Evolutionary conservation across 2,113 vertebrate genomes (phyloP).

Genomic region (Balaeniceps rex): DNA sequence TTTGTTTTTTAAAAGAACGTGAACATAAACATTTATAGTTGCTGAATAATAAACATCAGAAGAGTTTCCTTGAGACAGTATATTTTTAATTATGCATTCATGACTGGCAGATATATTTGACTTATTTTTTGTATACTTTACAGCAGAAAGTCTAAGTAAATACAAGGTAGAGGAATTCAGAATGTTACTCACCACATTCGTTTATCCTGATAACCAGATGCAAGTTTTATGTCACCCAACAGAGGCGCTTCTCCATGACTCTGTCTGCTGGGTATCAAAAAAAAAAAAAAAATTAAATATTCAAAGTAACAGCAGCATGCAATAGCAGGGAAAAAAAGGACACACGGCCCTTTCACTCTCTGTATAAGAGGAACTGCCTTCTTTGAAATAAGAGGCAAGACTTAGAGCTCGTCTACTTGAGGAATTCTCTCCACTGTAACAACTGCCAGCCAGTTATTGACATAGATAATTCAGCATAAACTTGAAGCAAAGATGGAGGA

Average conservation of each 20-base stretch:
- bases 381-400: neutral
- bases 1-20: neutral
- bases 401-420: neutral
- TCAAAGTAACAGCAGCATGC: neutral
- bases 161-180: neutral
- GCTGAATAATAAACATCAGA: neutral
- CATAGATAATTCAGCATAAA: neutral
- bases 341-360: neutral
- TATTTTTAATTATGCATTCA: neutral
- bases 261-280: neutral
- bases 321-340: neutral
- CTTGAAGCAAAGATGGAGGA: neutral
- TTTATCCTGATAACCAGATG: neutral
- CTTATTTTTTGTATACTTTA: neutral
- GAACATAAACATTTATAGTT: neutral
- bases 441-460: neutral
- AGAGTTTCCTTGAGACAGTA: neutral
- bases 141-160: neutral
- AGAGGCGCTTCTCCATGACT: neutral
- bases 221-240: neutral
- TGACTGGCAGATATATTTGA: neutral
- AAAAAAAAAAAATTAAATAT: neutral
- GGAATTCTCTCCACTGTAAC: neutral
- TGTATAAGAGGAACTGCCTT: neutral
- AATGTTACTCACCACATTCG: neutral